Evolutionary conservation across 2,113 vertebrate species (phyloP).

Genomic region (Caretta caretta): DNA sequence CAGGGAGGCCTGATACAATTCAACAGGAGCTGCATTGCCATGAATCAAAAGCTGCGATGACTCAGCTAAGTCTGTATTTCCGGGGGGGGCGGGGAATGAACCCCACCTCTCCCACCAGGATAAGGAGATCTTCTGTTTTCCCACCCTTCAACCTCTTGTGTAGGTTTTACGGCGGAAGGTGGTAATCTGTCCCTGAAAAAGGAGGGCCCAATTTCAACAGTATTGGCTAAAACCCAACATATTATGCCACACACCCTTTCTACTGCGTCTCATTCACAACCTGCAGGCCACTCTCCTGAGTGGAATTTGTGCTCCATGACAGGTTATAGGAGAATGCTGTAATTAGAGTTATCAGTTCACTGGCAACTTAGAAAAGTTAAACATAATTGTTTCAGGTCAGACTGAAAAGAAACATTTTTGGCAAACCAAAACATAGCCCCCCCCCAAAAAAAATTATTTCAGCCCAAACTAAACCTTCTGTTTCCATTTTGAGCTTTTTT

Average conservation of each 20-base stretch:
- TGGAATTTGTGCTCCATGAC: background rate
- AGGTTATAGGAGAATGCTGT: background rate
- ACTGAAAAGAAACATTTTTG: too few relatives aligned
- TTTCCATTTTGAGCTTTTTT: too few relatives aligned
- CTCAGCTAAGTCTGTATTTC: background rate
- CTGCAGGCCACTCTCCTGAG: background rate
- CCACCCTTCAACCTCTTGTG: background rate
- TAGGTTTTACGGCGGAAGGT: background rate
- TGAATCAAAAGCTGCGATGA: background rate
- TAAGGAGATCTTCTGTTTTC: background rate
- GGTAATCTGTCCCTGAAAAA: background rate
- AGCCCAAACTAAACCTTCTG: too few relatives aligned
- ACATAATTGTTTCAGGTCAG: too few relatives aligned
- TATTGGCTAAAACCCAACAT: background rate
- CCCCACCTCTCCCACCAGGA: background rate
- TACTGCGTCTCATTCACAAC: background rate
- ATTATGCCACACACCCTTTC: background rate
- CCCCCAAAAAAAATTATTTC: too few relatives aligned
- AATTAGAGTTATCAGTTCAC: too few relatives aligned
- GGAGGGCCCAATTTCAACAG: background rate
- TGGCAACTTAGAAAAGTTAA: too few relatives aligned
- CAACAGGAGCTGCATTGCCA: background rate
- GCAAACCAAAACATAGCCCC: too few relatives aligned
- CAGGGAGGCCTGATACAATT: too few relatives aligned
- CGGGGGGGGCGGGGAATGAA: too few relatives aligned